A percentile compares a stretch with the other conserved stretches of the same genome.
phyloP scores from a whole-genome alignment of 2,888 invertebrate genomes.

The Suillia variegata region DNA sequence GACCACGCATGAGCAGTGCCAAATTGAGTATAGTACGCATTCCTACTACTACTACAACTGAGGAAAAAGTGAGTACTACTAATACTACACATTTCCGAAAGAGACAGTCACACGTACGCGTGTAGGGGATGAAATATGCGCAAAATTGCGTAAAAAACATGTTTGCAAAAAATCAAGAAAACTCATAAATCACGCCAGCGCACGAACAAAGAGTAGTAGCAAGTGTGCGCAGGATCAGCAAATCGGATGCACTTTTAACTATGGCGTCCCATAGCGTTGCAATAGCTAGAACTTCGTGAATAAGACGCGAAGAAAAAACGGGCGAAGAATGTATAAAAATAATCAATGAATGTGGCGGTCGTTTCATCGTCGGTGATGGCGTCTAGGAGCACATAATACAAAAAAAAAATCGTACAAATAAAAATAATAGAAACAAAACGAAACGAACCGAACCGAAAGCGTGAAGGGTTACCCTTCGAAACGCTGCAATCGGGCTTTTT shows the following conservation, averaged over 20 bases:
- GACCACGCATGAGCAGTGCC: slow-evolving; percentile 6
- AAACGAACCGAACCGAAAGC: background rate
- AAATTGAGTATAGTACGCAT: slow-evolving; percentile 19
- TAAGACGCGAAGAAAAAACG: background rate
- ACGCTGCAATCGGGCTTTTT: too few species aligned
- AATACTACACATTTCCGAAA: background rate
- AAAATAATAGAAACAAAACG: too few species aligned
- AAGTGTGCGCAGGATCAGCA: background rate
- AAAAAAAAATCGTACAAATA: background rate
- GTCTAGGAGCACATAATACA: background rate
- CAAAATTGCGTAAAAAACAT: background rate
- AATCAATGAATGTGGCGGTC: slow-evolving; percentile 12
- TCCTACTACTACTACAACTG: slow-evolving; percentile 20
- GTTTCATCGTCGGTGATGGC: background rate
- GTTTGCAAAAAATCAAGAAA: too few species aligned
- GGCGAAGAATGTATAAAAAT: slow-evolving; percentile 4
- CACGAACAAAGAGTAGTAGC: background rate
- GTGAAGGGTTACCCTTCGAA: background rate
- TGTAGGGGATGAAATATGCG: background rate
- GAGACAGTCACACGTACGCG: background rate
- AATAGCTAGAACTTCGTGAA: too few species aligned
- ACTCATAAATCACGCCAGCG: background rate
- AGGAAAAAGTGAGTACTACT: background rate
- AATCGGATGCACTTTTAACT: slow-evolving; percentile 1
- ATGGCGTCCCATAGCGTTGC: background rate